Evolutionary conservation across 2,888 invertebrate species (phyloP).

Genomic region (Acleris emargana): DNA sequence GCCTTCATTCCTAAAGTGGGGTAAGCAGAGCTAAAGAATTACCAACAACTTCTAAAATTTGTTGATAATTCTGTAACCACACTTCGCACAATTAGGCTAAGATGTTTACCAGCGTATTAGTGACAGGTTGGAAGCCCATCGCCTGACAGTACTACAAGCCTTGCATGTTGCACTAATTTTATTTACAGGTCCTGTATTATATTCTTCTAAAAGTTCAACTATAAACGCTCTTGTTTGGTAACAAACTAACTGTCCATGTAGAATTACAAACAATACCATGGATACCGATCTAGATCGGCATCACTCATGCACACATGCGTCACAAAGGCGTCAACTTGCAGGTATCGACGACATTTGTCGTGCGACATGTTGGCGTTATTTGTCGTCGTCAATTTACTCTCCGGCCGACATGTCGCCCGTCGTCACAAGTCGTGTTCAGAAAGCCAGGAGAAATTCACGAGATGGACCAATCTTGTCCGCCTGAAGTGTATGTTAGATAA

Average conservation of each 20-base stretch:
- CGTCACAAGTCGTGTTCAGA: slow-evolving; percentile 60
- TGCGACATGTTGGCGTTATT: slow-evolving; percentile 45
- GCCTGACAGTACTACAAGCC: too few relatives aligned
- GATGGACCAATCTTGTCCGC: slow-evolving; percentile 62
- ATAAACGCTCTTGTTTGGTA: not conserved
- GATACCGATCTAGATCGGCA: slow-evolving; percentile 11
- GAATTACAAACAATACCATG: slow-evolving; percentile 4
- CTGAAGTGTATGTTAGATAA: slow-evolving; percentile 73
- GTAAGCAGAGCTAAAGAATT: too few relatives aligned
- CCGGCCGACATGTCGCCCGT: slow-evolving; percentile 62
- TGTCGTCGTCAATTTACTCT: slow-evolving; percentile 64
- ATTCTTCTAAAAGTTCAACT: too few relatives aligned
- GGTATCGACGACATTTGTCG: slow-evolving; percentile 30
- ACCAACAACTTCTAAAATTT: too few relatives aligned
- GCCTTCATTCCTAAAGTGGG: too few relatives aligned
- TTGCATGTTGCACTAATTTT: too few relatives aligned
- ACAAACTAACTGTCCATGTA: slow-evolving; percentile 4
- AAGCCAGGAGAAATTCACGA: slow-evolving; percentile 67
- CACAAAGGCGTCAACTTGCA: slow-evolving; percentile 23
- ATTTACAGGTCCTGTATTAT: too few relatives aligned
- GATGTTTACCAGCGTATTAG: too few relatives aligned
- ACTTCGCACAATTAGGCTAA: too few relatives aligned
- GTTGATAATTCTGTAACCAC: too few relatives aligned
- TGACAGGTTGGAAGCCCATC: too few relatives aligned
- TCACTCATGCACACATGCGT: slow-evolving; percentile 3